Percentiles rank a stretch among this genome's conserved stretches.
phyloP scores from a whole-genome alignment of 2,888 invertebrate species.

The Cryptocheilus praepositus region DNA sequence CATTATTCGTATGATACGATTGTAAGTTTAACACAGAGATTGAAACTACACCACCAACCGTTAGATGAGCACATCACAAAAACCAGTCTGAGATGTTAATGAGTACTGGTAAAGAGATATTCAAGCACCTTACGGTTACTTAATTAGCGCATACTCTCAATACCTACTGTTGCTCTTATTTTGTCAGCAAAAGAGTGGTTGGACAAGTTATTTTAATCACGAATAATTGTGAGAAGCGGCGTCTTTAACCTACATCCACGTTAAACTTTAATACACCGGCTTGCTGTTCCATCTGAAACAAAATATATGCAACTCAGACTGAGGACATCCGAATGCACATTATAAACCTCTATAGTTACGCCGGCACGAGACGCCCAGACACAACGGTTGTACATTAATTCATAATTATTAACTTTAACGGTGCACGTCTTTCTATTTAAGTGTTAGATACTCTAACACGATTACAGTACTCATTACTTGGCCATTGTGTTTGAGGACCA shows the following conservation, averaged over 20 bases:
- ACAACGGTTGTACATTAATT: slow-evolving; percentile 21
- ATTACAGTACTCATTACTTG: no score
- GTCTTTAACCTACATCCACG: slow-evolving; percentile 38
- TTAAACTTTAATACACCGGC: not conserved
- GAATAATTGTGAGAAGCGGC: slow-evolving; percentile 36
- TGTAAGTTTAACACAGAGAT: no score
- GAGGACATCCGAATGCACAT: no score
- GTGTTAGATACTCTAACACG: no score
- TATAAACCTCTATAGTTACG: not conserved
- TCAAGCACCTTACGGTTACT: not conserved
- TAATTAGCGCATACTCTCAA: not conserved
- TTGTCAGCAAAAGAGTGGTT: slow-evolving; percentile 28
- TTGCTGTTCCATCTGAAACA: not conserved
- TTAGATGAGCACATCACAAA: not conserved
- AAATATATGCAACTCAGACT: not conserved
- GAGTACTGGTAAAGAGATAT: no score
- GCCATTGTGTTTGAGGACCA: no score
- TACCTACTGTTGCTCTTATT: slow-evolving; percentile 25
- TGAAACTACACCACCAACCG: no score
- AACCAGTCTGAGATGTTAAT: not conserved
- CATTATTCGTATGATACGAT: no score
- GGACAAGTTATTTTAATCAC: slow-evolving; percentile 36
- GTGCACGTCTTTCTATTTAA: not conserved
- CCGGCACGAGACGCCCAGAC: not conserved
- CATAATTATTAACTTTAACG: slow-evolving; percentile 16